Conservation (phyloP, 2,888 invertebrate species). For the Bombyx huttoni region DNA sequence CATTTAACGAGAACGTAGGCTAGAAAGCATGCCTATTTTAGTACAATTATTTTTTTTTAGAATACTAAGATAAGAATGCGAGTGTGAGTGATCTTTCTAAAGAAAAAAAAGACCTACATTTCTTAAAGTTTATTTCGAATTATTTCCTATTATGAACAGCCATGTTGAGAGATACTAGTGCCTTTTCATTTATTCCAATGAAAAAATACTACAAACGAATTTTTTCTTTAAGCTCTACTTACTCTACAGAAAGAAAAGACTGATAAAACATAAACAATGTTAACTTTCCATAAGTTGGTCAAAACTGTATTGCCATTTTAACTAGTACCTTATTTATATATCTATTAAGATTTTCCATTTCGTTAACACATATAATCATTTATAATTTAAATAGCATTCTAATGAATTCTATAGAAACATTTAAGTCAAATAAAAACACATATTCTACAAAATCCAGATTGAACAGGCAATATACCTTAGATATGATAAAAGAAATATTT, state of each 20-base stretch:
- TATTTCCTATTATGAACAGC: neutral
- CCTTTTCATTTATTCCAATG: neutral
- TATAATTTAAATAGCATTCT: neutral
- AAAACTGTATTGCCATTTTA: neutral
- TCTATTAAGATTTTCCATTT: neutral
- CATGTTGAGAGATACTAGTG: neutral
- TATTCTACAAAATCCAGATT: neutral
- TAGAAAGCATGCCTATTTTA: constrained; percentile 66
- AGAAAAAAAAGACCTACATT: constrained; percentile 6
- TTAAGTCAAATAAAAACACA: too few relatives aligned
- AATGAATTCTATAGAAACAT: neutral
- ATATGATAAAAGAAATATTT: neutral
- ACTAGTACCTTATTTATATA: neutral
- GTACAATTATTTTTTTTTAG: constrained; percentile 62
- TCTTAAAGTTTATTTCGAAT: neutral
- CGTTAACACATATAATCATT: neutral
- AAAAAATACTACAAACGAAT: neutral
- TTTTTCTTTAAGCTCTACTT: neutral
- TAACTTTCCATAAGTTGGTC: neutral
- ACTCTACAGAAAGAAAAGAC: neutral
- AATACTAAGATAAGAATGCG: constrained; percentile 48
- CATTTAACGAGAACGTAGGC: constrained; percentile 46
- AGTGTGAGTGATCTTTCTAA: constrained; percentile 30
- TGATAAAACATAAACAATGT: neutral
- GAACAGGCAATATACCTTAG: neutral